Conservation (phyloP, 2,113 vertebrate species). For the Rallus limicola region DNA sequence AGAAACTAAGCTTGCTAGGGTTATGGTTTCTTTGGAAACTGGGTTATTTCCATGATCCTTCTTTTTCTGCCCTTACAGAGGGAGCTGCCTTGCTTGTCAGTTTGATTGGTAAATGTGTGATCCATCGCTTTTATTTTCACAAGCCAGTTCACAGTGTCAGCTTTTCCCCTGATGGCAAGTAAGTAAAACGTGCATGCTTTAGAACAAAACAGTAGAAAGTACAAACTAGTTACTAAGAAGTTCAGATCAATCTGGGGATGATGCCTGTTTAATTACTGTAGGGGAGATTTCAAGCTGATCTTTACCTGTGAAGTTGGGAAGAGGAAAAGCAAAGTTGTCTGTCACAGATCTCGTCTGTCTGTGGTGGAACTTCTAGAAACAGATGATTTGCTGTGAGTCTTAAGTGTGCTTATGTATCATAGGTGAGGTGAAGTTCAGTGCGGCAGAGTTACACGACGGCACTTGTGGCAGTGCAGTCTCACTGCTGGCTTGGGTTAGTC, state of each 20-base stretch:
- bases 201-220: not conserved
- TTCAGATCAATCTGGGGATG: not conserved
- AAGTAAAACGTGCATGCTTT: not conserved
- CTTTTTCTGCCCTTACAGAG: constrained; percentile 74
- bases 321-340: not conserved
- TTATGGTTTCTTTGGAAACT: not conserved
- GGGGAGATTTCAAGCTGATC: not conserved
- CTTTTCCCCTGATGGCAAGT: constrained; percentile 97
- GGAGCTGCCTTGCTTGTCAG: constrained; percentile 90
- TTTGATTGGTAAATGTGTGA: constrained; percentile 83
- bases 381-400: not conserved
- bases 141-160: constrained; percentile 88
- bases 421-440: not conserved
- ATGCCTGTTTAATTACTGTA: rapidly evolving
- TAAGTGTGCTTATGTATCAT: rapidly evolving
- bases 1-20: not conserved
- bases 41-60: rapidly evolving
- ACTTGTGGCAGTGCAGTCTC: not conserved
- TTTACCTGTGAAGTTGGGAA: not conserved
- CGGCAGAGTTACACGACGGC: not conserved
- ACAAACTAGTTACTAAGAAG: not conserved
- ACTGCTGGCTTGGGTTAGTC: not conserved
- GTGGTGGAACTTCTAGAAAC: not conserved
- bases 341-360: not conserved
- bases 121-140: constrained; percentile 93